Evolutionary conservation across 2,888 invertebrate species (phyloP), one percentile per base, ranked within the genome.

Genomic region (Xanthostigma xanthostigma): DNA sequence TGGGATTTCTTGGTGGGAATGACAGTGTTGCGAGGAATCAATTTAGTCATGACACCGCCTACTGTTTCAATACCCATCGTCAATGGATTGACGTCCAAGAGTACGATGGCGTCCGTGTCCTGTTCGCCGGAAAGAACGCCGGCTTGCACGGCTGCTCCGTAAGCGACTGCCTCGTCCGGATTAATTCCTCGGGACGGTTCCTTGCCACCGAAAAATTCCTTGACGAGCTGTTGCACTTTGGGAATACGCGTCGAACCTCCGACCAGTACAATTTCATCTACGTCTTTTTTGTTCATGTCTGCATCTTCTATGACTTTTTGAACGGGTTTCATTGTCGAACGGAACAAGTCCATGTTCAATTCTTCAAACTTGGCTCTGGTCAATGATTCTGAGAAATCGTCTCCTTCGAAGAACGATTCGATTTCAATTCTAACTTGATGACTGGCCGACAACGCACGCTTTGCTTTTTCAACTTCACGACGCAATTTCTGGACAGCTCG

Each of bases 31-130:
- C 97, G 77, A 48, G 92, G 88, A 64, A 98, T 98, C 48, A 98
- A 77, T 66, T 96, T 97, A 58, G 97, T 97, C 97, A 99, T 98
- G 35, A 98, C 97, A 57, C 98, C 98, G 54, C 98, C 97, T 44
- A 97, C 96, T 40, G 98, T 99, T 71, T 99, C 98, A 63, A 99
- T 98, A 70, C 98, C 98, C 83, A 98, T 81, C 55, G 98, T 97
- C 55, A 99, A 76, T 57, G 98, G 98, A 68, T 96, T 97, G 48
- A 98, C 98, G 67, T 99, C 97, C 54, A 98, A 78, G 51, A 98
- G 76, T 1, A 97, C 93, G 57, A 97, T 86, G 48, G 95, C 95
- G 58, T 93, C 93, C 2, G 94, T 94, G 64, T 93, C 93, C 69
- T 96, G 93, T 73, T 96, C 96, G 47, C 97, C 94, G 52, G 92